Base-by-base conservation (phyloP, 2,888 invertebrate genomes). In the Cataglyphis cursor region DNA sequence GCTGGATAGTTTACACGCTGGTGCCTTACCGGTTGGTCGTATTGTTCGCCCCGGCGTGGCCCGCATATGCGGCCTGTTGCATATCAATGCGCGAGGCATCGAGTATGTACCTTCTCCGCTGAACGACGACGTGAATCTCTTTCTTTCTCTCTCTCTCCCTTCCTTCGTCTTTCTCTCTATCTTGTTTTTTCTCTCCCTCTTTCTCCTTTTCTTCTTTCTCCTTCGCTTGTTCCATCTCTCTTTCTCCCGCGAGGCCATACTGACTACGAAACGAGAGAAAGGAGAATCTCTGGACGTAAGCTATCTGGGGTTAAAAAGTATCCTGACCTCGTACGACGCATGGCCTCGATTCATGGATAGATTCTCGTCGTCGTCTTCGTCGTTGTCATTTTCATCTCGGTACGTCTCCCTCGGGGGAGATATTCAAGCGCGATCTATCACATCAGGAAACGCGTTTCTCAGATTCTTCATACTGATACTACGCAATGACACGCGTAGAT, bases 1-100 rank as follows among this genome's bases (percentile, higher is more conserved):
- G 90, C 89, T 81, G 89, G 88, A 90, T 92, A 91, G 92, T 92
- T 93, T 92, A 91, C 90, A 90, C 91, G 90, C 88, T 87, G 90
- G 90, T 92, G 90, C 90, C 88, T 90, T 92, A 91, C 90, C 88
- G 90, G 91, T 90, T 15, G 92, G 92, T 91, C 91, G 90, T 90
- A 92, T 93, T 92, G 92, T 92, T 92, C 89, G 89, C 85, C 38
- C 85, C 85, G 85, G 84, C 88, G 85, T 87, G 90, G 90, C 89
- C 91, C 91, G 91, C 91, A 92, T 92, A 91, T 91, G 88, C 91
- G 87, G 89, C 88, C 89, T 88, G 90, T 90, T 92, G 91, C 91
- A 93, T 93, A 93, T 92, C 93, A 92, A 93, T 91, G 88, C 90
- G 87, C 87, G 85, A 76, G 80, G 74, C 85, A 51, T 54, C 85